Conservation (phyloP, 2,113 vertebrate species). For the Regulus satrapa region DNA sequence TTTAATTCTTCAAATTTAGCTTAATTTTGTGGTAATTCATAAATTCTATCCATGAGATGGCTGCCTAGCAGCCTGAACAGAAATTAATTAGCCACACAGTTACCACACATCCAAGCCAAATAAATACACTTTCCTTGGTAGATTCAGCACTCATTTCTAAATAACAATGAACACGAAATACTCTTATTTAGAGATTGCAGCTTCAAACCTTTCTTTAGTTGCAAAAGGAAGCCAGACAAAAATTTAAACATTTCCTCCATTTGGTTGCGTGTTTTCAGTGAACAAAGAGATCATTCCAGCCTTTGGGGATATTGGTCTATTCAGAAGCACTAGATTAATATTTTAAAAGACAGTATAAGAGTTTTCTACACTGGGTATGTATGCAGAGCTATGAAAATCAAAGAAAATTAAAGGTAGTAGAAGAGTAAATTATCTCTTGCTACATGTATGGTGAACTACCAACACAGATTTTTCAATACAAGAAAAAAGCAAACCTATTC, state of each 20-base stretch:
- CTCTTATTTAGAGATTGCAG: background rate
- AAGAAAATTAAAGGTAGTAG: background rate
- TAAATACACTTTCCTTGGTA: background rate
- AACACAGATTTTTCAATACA: background rate
- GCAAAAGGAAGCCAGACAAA: background rate
- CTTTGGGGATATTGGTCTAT: background rate
- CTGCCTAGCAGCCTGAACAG: background rate
- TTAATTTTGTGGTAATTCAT: background rate
- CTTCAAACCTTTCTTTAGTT: background rate
- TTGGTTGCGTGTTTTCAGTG: background rate
- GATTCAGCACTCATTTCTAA: background rate
- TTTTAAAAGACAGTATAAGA: background rate
- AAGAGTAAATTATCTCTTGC: background rate
- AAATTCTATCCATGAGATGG: background rate
- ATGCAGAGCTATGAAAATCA: background rate
- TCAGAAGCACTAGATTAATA: background rate
- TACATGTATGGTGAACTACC: background rate
- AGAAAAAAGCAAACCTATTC: background rate
- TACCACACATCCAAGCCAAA: background rate
- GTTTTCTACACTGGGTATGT: background rate
- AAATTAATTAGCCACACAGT: accelerated
- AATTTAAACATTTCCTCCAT: background rate
- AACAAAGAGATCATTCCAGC: background rate
- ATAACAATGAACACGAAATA: background rate
- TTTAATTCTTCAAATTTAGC: slow-evolving; percentile 1